Evolutionary conservation across 2,113 vertebrate genomes (phyloP).

Genomic region (Carassius auratus): DNA sequence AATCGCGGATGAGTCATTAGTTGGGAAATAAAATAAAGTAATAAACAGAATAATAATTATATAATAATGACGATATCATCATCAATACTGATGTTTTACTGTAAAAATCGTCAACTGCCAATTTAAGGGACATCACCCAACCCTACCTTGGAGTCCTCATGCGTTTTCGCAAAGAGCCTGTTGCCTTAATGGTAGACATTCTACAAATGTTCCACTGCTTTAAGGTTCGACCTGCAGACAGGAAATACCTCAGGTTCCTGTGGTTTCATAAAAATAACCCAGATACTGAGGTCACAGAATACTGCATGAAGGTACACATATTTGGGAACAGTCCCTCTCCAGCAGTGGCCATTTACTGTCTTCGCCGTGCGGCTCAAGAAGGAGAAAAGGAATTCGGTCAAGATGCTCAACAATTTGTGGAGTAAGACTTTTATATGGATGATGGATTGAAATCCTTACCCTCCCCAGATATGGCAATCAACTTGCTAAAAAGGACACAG

Average conservation of each 20-base stretch:
- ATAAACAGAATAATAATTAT: no score
- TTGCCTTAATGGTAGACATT: constrained; percentile 38
- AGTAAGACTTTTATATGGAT: constrained; percentile 22
- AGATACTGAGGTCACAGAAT: constrained; percentile 27
- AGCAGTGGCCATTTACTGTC: constrained; percentile 7
- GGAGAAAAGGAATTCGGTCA: not conserved
- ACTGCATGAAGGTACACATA: constrained; percentile 46
- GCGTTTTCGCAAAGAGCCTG: constrained; percentile 25
- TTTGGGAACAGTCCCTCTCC: constrained; percentile 50
- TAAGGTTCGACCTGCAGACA: constrained; percentile 28
- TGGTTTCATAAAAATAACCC: constrained; percentile 48
- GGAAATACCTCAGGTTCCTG: constrained; percentile 33
- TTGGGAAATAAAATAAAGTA: no score
- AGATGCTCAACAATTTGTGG: not conserved
- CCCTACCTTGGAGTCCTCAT: constrained; percentile 22
- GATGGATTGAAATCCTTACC: constrained; percentile 12
- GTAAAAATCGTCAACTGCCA: no score
- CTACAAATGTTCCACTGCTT: constrained; percentile 57
- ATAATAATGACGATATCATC: no score
- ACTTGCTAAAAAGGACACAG: constrained; percentile 8
- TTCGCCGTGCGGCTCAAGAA: not conserved
- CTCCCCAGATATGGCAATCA: not conserved
- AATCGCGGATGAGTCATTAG: no score
- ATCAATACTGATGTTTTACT: no score
- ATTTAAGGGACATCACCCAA: no score